These are phyloP conservation scores for Alfaro cultratus DNA, from an alignment of 2,797 vertebrate genomes.

Conservation along the genomic window DNA sequence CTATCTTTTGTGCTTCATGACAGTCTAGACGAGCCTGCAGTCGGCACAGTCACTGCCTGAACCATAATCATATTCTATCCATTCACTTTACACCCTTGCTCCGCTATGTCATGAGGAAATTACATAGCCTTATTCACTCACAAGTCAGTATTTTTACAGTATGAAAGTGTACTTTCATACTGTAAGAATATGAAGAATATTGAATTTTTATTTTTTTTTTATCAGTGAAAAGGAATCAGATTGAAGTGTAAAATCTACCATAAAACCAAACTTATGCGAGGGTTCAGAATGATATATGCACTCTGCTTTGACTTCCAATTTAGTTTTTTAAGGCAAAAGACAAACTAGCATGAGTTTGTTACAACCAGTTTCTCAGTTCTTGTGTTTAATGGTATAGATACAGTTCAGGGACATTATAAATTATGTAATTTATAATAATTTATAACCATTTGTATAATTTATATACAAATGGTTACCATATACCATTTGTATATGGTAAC, in stretches of 20 bases:
- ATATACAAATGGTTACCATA: too few relatives aligned
- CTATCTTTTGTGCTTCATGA: conserved; percentile 58
- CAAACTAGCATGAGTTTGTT: not conserved
- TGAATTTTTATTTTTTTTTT: not conserved
- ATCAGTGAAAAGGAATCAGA: not conserved
- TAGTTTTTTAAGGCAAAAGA: not conserved
- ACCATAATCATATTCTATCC: conserved; percentile 2
- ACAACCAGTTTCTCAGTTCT: not conserved
- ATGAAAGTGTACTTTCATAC: not conserved
- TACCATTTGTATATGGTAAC: not conserved
- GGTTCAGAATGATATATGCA: not conserved
- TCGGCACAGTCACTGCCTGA: conserved; percentile 28
- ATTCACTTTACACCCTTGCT: not conserved
- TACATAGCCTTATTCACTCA: not conserved
- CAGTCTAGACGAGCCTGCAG: conserved; percentile 61
- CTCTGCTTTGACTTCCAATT: not conserved
- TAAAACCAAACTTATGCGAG: not conserved
- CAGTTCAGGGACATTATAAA: not conserved
- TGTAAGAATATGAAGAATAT: too few relatives aligned
- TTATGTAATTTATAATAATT: too few relatives aligned
- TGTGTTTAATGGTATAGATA: not conserved
- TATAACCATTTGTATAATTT: too few relatives aligned
- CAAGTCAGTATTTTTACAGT: not conserved
- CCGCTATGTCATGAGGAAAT: not conserved
- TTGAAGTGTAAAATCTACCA: not conserved